Evolutionary conservation across 2,888 invertebrate species (phyloP).

Genomic region (Tetranychus truncatus): DNA sequence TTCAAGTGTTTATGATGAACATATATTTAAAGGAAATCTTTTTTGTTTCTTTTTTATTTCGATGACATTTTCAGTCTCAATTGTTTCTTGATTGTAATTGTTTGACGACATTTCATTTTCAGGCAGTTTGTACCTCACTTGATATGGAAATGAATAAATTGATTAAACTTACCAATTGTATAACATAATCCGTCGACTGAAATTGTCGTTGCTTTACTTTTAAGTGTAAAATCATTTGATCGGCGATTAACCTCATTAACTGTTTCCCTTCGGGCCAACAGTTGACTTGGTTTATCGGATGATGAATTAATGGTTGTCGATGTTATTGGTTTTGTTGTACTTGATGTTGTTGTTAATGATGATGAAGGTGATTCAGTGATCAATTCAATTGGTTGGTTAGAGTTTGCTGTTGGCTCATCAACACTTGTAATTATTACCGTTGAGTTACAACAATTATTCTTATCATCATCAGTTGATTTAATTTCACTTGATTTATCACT

Average conservation of each 20-base stretch:
- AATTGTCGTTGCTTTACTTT: background rate
- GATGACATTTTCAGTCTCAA: no score
- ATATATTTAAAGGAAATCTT: no score
- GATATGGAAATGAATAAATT: background rate
- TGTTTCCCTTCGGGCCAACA: background rate
- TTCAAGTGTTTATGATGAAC: no score
- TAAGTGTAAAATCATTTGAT: background rate
- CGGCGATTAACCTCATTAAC: background rate
- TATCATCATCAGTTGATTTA: background rate
- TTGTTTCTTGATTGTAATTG: no score
- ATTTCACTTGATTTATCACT: constrained; percentile 1
- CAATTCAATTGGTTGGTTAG: background rate
- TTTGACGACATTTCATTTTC: no score
- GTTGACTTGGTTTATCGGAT: background rate
- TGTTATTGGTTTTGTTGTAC: background rate
- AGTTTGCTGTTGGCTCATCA: background rate
- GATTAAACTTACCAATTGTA: background rate
- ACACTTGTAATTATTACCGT: background rate
- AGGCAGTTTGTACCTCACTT: background rate
- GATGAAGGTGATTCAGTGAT: background rate
- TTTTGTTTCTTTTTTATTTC: no score
- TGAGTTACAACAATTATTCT: background rate
- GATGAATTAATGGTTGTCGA: background rate
- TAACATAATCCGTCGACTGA: background rate
- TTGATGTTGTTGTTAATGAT: background rate